Conservation (phyloP, 2,888 invertebrate genomes). For the Masnerella sp. region DNA sequence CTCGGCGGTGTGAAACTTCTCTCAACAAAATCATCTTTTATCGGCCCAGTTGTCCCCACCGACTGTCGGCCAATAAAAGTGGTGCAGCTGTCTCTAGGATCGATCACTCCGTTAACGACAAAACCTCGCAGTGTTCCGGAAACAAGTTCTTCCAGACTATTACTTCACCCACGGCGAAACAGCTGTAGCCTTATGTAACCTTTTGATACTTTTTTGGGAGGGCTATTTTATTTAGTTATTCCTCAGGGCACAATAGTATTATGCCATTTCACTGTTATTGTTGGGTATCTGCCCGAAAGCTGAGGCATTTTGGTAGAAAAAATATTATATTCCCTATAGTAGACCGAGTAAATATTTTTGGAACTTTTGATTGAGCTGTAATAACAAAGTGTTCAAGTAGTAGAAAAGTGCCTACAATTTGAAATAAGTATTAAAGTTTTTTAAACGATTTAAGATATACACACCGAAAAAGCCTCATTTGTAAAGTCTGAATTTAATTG, state of each 20-base stretch:
- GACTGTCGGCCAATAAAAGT: constrained; percentile 30
- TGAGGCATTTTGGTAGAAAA: too few relatives aligned
- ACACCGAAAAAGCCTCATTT: too few relatives aligned
- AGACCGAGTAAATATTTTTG: too few relatives aligned
- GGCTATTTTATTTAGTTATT: not conserved
- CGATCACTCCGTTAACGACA: constrained; percentile 42
- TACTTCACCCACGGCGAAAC: constrained; percentile 38
- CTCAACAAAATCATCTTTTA: constrained; percentile 23
- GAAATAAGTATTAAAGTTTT: too few relatives aligned
- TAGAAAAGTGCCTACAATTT: too few relatives aligned
- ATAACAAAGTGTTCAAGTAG: too few relatives aligned
- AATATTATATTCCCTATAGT: too few relatives aligned
- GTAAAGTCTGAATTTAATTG: too few relatives aligned
- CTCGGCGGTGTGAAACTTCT: constrained; percentile 11
- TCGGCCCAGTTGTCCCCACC: not conserved
- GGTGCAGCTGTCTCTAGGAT: constrained; percentile 39
- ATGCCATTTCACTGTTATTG: not conserved
- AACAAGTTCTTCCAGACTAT: constrained; percentile 41
- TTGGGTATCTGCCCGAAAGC: too few relatives aligned
- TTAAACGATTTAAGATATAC: too few relatives aligned
- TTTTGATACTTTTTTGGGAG: constrained; percentile 12
- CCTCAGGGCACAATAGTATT: not conserved
- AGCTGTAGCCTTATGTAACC: constrained; percentile 39
- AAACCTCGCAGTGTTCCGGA: constrained; percentile 32
- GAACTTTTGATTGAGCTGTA: too few relatives aligned